Conservation (phyloP, 2,888 invertebrate genomes). For the Amiota mariae region DNA sequence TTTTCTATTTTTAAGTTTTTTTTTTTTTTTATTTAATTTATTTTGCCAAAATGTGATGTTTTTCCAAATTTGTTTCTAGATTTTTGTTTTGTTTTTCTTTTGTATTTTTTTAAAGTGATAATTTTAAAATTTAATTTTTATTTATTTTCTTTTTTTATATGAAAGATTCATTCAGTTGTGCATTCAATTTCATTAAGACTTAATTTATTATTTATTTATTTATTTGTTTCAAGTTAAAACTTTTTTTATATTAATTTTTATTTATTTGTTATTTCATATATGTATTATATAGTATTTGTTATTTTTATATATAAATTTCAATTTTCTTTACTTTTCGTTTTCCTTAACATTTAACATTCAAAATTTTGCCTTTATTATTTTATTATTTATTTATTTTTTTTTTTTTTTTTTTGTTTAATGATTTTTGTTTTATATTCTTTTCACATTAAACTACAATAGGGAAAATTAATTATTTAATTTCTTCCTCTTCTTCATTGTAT, state of each 20-base stretch:
- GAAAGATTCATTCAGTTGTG: too few relatives aligned
- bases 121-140: too few relatives aligned
- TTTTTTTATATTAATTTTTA: constrained; percentile 6
- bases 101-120: too few relatives aligned
- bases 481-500: constrained; percentile 23
- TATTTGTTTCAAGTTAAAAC: background rate
- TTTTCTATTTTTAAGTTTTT: too few relatives aligned
- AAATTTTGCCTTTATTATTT: constrained; percentile 34
- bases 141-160: too few relatives aligned
- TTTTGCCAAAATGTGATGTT: too few relatives aligned
- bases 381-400: background rate
- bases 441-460: constrained; percentile 40
- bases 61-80: too few relatives aligned
- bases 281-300: constrained; percentile 29
- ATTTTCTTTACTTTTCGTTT: constrained; percentile 21
- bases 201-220: background rate
- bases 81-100: too few relatives aligned
- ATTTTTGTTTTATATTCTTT: constrained; percentile 31
- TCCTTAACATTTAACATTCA: constrained; percentile 40
- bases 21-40: too few relatives aligned
- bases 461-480: constrained; percentile 28
- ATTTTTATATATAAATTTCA: background rate
- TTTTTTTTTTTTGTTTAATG: constrained; percentile 3
- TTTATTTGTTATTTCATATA: constrained; percentile 15
- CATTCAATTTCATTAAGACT: too few relatives aligned